These are phyloP conservation scores for Chrysodeixis includens DNA, from an alignment of 2,888 invertebrate species.

Conservation along the genomic window DNA sequence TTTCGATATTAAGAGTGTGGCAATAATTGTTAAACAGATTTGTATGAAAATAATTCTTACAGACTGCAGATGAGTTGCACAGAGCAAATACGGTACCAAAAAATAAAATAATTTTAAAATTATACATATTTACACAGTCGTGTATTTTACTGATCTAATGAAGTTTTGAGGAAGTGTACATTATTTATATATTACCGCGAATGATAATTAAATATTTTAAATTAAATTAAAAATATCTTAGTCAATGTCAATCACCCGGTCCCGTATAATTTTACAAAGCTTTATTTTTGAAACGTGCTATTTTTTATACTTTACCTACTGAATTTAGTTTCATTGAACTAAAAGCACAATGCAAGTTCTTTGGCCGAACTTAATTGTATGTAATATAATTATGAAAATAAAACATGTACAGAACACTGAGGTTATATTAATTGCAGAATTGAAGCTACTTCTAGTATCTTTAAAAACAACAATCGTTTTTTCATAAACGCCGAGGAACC, in stretches of 20 bases:
- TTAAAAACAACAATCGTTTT: neutral
- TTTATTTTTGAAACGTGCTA: too few relatives aligned
- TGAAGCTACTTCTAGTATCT: neutral
- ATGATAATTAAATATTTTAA: neutral
- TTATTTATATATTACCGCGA: conserved; percentile 27
- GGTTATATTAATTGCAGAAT: neutral
- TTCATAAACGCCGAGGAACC: conserved; percentile 10
- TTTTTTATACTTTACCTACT: too few relatives aligned
- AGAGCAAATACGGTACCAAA: conserved; percentile 29
- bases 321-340: too few relatives aligned
- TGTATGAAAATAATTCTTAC: conserved; percentile 15
- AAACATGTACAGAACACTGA: neutral
- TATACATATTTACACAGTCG: conserved; percentile 28
- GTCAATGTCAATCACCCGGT: neutral
- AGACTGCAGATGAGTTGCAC: conserved; percentile 27
- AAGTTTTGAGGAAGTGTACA: neutral
- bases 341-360: too few relatives aligned
- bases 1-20: neutral
- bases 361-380: too few relatives aligned
- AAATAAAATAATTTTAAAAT: conserved; percentile 22
- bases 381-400: too few relatives aligned
- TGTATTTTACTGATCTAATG: conserved; percentile 19
- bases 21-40: neutral
- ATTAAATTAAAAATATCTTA: neutral
- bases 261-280: conserved; percentile 11